Base-by-base conservation (phyloP, 2,797 vertebrate genomes). In the Tamandua tetradactyla region DNA sequence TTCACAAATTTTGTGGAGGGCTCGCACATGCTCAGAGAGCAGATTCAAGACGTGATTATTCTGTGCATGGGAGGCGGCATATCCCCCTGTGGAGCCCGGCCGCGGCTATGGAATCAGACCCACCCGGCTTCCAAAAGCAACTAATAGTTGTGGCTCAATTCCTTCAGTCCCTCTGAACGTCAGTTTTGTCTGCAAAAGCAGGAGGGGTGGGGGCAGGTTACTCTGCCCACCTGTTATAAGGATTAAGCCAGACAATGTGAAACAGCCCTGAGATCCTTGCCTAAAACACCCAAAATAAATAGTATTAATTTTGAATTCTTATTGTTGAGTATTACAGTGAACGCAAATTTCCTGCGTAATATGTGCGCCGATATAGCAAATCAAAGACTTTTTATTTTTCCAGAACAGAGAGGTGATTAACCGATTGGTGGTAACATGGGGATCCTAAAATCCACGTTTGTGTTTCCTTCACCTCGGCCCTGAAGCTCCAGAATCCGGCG, bases 151-250 rank as follows among this genome's bases (percentile, higher is more conserved):
- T 61, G 72, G 32, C 20, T 35, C 47, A 37, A 78, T 37, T 42
- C 35, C 74, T 52, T 9, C 15, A 47, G 8, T 18, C 17, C 25
- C 44, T 93, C 40, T 14, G 87, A 93, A 69, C 12, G 35, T 81
- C 10, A 20, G 12, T 69, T 47, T 69, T 32, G n/a, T 3, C 52
- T 32, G 14, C 40, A 59, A 68, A 66, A 14, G 9, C n/a, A n/a
- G 12, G 27, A 1, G 52, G 23, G 17, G 1, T n/a, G n/a, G 4
- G 1, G 13, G 25, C 12, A 3, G 12, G 2, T 49, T 30, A 30
- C 55, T n/a, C n/a, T n/a, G 44, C 20, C 3, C 57, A 64, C 40
- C 14, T 18, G 32, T 27, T 27, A 2, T 18, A 52, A 59, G 52
- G 57, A n/a, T 32, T 32, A 37, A 82, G 32, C n/a, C 14, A 52